Evolutionary conservation across 2,797 vertebrate species (phyloP).

Genomic region (Neomorphus geoffroyi): DNA sequence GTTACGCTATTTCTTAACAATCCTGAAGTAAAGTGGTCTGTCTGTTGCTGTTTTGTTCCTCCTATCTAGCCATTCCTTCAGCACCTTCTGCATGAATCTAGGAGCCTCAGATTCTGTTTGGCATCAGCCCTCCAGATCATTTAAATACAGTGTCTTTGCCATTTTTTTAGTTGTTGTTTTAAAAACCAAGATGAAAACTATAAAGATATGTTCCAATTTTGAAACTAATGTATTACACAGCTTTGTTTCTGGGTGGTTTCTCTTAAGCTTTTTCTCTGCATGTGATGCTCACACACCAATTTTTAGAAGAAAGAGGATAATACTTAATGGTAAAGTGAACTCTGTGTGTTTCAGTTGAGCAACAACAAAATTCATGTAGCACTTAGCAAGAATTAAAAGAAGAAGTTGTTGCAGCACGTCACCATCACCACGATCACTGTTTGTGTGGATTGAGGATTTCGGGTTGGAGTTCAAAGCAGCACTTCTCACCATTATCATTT

Average conservation of each 20-base stretch:
- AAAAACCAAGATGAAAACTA: neutral
- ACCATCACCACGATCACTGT: neutral
- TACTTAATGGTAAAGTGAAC: neutral
- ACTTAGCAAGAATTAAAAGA: neutral
- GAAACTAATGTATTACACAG: neutral
- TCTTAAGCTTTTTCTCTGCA: neutral
- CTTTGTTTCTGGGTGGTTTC: neutral
- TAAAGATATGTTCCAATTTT: neutral
- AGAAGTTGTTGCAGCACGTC: neutral
- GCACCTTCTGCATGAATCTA: neutral
- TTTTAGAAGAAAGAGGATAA: neutral
- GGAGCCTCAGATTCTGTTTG: neutral
- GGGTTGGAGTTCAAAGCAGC: neutral
- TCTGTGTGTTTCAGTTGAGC: neutral
- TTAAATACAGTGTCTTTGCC: neutral
- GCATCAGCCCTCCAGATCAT: neutral
- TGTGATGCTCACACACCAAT: neutral
- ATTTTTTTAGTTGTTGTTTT: neutral
- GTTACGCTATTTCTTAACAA: neutral
- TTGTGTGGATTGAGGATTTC: neutral
- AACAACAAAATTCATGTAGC: neutral
- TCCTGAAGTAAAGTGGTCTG: neutral
- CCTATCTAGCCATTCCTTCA: neutral
- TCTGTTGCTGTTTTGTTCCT: neutral
- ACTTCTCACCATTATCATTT: neutral